Evolutionary conservation across 1,140 invertebrate species (phyloP).

Genomic region (Batillaria attramentaria): DNA sequence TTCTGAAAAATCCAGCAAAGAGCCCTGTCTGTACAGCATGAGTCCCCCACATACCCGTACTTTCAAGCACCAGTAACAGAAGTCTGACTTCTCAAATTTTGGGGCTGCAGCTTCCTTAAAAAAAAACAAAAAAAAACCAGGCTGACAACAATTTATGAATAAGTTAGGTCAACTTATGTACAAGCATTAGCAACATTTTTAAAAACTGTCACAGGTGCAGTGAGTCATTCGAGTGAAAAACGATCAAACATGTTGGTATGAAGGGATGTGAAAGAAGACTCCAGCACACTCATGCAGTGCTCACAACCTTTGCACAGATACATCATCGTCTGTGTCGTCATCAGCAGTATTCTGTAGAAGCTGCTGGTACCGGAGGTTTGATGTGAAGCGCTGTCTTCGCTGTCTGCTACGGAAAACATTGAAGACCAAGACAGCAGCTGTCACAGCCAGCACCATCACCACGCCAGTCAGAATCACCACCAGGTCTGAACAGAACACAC

Average conservation of each 20-base stretch:
- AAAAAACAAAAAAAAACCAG: too few relatives aligned
- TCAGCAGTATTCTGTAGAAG: slow-evolving; percentile 1
- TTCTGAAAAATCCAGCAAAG: too few relatives aligned
- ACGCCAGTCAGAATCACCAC: neutral
- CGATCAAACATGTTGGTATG: neutral
- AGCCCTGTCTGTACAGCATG: too few relatives aligned
- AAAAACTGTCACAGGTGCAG: neutral
- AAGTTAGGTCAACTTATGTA: neutral
- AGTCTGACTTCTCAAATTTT: too few relatives aligned
- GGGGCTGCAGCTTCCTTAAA: too few relatives aligned
- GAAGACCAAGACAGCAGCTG: neutral
- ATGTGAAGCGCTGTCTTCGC: neutral
- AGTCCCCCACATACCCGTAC: too few relatives aligned
- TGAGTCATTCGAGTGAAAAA: neutral
- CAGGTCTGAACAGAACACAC: too few relatives aligned
- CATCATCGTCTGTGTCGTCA: neutral
- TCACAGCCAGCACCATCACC: neutral
- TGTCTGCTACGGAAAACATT: neutral
- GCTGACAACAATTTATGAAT: neutral
- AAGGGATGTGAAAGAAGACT: neutral
- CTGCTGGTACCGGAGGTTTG: slow-evolving; percentile 4
- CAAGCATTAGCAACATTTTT: neutral
- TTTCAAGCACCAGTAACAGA: too few relatives aligned
- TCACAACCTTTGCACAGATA: neutral
- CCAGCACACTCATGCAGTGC: neutral